phyloP scores from a whole-genome alignment of 1,140 invertebrate species.

The Platorchestia sp. region DNA sequence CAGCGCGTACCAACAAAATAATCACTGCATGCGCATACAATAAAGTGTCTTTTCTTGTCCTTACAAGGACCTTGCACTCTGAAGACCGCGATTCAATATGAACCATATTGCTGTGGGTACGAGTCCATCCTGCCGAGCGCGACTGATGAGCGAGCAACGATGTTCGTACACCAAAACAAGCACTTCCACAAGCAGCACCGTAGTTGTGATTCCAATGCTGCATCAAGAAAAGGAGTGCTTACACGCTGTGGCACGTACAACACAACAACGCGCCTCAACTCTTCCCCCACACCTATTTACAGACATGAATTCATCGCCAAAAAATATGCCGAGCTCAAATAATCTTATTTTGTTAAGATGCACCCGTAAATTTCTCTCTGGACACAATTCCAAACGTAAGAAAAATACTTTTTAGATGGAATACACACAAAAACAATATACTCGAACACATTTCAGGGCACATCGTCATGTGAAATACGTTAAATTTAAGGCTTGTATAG shows the following conservation, averaged over 20 bases:
- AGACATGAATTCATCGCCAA: background rate
- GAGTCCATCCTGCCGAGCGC: background rate
- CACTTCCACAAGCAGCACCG: background rate
- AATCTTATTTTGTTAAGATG: too few species aligned
- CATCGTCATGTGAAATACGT: too few species aligned
- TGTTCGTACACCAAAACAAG: background rate
- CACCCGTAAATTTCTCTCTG: too few species aligned
- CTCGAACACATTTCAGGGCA: too few species aligned
- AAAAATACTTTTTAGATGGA: too few species aligned
- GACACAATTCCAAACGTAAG: background rate
- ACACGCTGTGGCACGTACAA: background rate
- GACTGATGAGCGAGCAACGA: background rate
- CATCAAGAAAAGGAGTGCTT: background rate
- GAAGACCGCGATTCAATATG: constrained; percentile 23
- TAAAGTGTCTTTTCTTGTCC: background rate
- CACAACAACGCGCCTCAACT: background rate
- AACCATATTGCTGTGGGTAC: background rate
- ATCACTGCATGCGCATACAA: background rate
- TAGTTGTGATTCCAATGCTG: constrained; percentile 17
- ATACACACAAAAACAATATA: too few species aligned
- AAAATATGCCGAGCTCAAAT: background rate
- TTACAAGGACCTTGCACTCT: background rate
- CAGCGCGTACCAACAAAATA: background rate
- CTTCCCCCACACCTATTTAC: background rate
- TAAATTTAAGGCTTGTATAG: too few species aligned